These are phyloP conservation scores for Platysternon megacephalum DNA, from an alignment of 2,113 vertebrate species.

Conservation along the genomic window DNA sequence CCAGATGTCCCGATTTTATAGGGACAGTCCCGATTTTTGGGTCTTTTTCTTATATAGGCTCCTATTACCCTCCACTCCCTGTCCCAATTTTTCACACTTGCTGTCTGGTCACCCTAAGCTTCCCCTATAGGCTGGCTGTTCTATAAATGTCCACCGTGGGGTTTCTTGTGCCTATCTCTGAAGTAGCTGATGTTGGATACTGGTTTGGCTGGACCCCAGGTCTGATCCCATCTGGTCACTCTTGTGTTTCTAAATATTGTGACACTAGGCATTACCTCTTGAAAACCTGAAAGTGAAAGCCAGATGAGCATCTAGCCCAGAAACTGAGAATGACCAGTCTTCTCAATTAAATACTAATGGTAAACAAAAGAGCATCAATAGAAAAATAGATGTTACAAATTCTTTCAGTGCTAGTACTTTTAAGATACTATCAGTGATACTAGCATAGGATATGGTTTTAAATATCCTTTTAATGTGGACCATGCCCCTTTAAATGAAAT, in stretches of 20 bases:
- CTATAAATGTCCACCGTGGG: not conserved
- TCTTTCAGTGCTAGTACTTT: accelerated
- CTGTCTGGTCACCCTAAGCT: too few relatives aligned
- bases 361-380: not conserved
- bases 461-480: slow-evolving; percentile 50
- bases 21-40: too few relatives aligned
- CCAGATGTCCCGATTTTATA: too few relatives aligned
- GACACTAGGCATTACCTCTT: not conserved
- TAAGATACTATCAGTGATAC: accelerated
- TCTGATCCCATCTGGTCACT: not conserved
- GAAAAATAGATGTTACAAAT: not conserved
- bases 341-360: not conserved
- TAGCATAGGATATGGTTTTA: accelerated
- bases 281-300: accelerated
- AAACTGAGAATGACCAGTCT: not conserved
- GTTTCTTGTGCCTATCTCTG: not conserved
- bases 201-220: not conserved
- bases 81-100: too few relatives aligned
- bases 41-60: too few relatives aligned
- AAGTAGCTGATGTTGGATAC: not conserved
- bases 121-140: not conserved
- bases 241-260: not conserved
- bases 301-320: not conserved
- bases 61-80: too few relatives aligned
- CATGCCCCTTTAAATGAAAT: not conserved